Conservation (phyloP, 2,113 vertebrate species). For the Tychaedon coryphoeus region DNA sequence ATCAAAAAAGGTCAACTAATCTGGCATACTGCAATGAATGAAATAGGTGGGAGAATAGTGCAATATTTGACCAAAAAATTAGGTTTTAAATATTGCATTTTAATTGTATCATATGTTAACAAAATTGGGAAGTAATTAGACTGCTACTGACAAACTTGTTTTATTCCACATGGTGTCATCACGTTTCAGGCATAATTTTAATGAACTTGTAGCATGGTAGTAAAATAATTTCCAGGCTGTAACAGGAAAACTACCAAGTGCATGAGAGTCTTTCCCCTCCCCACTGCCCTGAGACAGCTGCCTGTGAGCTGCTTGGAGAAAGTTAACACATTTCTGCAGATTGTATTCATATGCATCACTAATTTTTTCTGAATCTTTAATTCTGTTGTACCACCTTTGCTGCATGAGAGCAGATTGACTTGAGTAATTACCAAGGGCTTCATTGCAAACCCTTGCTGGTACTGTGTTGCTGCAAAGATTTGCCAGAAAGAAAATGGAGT, state of each 20-base stretch:
- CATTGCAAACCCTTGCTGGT: not conserved
- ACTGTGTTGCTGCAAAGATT: not conserved
- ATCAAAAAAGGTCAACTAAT: not conserved
- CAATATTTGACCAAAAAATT: not conserved
- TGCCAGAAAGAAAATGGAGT: slow-evolving; percentile 10
- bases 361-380: not conserved
- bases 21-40: not conserved
- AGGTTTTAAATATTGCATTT: not conserved
- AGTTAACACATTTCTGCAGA: not conserved
- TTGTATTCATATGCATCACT: not conserved
- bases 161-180: not conserved
- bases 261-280: not conserved
- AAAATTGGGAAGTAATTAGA: slow-evolving; percentile 44
- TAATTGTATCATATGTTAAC: slow-evolving; percentile 10
- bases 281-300: not conserved
- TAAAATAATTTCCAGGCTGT: not conserved
- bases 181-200: not conserved
- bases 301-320: not conserved
- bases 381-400: slow-evolving; percentile 31
- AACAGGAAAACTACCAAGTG: not conserved
- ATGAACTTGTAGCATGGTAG: not conserved
- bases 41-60: not conserved
- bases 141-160: slow-evolving; percentile 31
- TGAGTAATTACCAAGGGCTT: slow-evolving; percentile 39
- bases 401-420: slow-evolving; percentile 29